These are phyloP conservation scores for Lanistes nyassanus DNA, from an alignment of 1,140 invertebrate genomes.

Conservation along the genomic window DNA sequence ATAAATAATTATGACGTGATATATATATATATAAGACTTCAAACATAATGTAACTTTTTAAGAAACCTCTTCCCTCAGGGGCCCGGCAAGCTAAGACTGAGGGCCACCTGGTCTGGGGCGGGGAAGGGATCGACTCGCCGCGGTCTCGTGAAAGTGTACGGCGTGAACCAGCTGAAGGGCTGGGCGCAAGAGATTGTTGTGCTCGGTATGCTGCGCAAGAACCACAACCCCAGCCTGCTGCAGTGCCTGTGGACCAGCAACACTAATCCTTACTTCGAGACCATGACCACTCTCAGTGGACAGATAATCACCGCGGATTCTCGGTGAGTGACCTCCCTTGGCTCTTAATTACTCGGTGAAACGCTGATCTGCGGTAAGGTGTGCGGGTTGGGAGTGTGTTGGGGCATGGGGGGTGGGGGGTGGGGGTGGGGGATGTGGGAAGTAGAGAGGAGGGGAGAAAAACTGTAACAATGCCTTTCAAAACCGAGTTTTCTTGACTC, in stretches of 20 bases:
- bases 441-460: too few species aligned
- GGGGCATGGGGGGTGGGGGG: too few species aligned
- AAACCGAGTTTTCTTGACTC: too few species aligned
- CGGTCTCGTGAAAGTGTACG: conserved; percentile 59
- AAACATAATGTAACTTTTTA: too few species aligned
- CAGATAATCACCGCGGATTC: conserved; percentile 59
- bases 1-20: too few species aligned
- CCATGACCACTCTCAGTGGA: conserved; percentile 59
- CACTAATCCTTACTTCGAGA: conserved; percentile 60
- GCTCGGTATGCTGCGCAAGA: conserved; percentile 56
- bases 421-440: too few species aligned
- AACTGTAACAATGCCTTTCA: too few species aligned
- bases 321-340: conserved; percentile 38
- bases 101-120: conserved; percentile 51
- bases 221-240: conserved; percentile 54
- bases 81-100: conserved; percentile 51
- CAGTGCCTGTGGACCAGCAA: conserved; percentile 62
- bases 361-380: too few species aligned
- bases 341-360: too few species aligned
- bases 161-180: conserved; percentile 46
- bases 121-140: conserved; percentile 43
- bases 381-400: too few species aligned
- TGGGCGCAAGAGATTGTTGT: conserved; percentile 63
- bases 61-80: conserved; percentile 45
- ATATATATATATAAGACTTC: too few species aligned